Evolutionary conservation across 2,797 vertebrate genomes (phyloP).

Genomic region (Limosa lapponica): DNA sequence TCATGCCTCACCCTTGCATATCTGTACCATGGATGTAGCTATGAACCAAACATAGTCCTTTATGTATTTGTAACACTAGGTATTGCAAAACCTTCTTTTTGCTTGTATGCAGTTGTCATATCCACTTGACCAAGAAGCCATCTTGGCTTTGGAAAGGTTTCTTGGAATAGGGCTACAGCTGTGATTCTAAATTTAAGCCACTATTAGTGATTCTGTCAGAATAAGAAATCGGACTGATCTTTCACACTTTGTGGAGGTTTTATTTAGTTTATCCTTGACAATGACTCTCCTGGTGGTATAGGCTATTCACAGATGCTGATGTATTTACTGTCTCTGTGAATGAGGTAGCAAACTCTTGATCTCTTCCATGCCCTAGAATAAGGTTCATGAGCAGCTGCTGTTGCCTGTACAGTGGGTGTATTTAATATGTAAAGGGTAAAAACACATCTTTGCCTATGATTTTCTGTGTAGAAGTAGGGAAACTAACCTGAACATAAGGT

Average conservation of each 20-base stretch:
- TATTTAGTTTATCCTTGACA: constrained; percentile 72
- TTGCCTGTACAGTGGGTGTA: constrained; percentile 25
- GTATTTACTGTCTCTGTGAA: constrained; percentile 61
- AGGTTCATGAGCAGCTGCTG: constrained; percentile 43
- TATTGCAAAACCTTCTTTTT: neutral
- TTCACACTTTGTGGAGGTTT: constrained; percentile 69
- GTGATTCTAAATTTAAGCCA: constrained; percentile 71
- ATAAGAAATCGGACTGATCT: constrained; percentile 68
- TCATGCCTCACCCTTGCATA: neutral
- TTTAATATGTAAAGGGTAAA: constrained; percentile 49
- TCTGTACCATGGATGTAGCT: neutral
- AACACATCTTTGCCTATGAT: neutral
- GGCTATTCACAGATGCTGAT: constrained; percentile 52
- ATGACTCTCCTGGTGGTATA: constrained; percentile 54
- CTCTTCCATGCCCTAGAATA: constrained; percentile 52
- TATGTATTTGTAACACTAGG: neutral
- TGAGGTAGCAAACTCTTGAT: constrained; percentile 71
- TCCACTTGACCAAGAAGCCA: neutral
- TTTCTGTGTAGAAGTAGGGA: neutral
- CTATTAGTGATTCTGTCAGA: constrained; percentile 69
- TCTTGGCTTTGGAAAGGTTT: constrained; percentile 20
- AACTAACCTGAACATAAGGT: neutral
- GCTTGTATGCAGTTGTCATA: neutral
- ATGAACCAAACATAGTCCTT: neutral
- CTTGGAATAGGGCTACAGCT: neutral